phyloP scores from a whole-genome alignment of 1,140 invertebrate genomes.

The Agraylea sexmaculata region DNA sequence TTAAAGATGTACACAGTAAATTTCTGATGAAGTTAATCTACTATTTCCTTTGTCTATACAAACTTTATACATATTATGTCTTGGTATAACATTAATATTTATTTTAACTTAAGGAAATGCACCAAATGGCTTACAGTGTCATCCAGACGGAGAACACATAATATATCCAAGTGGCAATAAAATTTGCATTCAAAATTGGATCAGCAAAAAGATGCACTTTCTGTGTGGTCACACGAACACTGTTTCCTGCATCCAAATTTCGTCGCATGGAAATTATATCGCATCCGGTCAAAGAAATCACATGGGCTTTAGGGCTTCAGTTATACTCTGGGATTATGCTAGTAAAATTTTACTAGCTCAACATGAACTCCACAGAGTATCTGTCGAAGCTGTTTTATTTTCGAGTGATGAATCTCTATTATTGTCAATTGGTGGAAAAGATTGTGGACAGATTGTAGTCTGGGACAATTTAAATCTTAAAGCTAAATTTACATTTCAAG shows the following conservation, averaged over 20 bases:
- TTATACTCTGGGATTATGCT: constrained; percentile 80
- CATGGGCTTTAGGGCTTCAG: constrained; percentile 78
- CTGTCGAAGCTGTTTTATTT: constrained; percentile 68
- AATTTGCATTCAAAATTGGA: constrained; percentile 65
- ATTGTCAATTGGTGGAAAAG: constrained; percentile 75
- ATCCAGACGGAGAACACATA: constrained; percentile 63
- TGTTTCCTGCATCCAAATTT: constrained; percentile 70
- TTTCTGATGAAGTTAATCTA: too few relatives aligned
- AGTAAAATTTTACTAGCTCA: constrained; percentile 45
- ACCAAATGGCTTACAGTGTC: constrained; percentile 57
- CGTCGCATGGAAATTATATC: constrained; percentile 63
- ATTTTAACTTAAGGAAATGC: constrained; percentile 44
- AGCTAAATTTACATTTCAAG: constrained; percentile 53
- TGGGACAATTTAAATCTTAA: constrained; percentile 54
- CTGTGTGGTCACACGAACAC: constrained; percentile 73
- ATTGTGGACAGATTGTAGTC: constrained; percentile 72
- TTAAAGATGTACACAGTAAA: too few relatives aligned
- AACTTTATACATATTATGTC: too few relatives aligned
- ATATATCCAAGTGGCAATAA: constrained; percentile 79
- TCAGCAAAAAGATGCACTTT: constrained; percentile 59
- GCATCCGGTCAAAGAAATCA: constrained; percentile 84
- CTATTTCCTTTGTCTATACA: too few relatives aligned
- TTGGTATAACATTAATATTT: too few relatives aligned
- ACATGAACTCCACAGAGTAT: constrained; percentile 72
- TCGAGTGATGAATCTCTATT: constrained; percentile 68